Evolutionary conservation across 2,888 invertebrate species (phyloP), one percentile per base, ranked within the genome.

Genomic region (Drosophila lacicola): DNA sequence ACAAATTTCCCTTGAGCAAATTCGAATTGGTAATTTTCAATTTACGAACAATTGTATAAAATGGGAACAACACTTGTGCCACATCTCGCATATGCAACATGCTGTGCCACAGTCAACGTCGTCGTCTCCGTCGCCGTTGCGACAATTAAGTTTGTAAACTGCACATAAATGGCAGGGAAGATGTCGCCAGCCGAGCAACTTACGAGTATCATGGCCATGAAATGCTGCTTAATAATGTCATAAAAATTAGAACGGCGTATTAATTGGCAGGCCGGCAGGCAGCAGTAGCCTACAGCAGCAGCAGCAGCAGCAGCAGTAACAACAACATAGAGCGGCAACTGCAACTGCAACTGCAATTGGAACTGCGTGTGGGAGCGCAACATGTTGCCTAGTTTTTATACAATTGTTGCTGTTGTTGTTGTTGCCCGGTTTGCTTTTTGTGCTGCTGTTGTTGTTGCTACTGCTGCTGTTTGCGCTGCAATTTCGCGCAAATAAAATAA

Each of bases 241-340:
- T 86, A 86, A 86, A 86, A 86, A 86, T 86, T 86, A 86, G 86
- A 88, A 89, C 83, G 86, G 88, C 88, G 80, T 86, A 84, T 84
- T 84, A 86, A 88, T 86, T 88, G 85, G 87, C 87, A 79, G 62
- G 87, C 87, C 77, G 62, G 56, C 70, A 55, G 50, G 51, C 36
- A 45, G 63, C 57, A 44, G 65, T 45, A 17, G 70, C 14, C 9
- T 17, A 25, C 61, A 36, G 34, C 45, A 17, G 34, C 39, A 49
- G 11, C 11, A 14, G 21, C 42, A 19, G 47, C 45, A 60, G n/a
- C 47, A 44, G 33, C 34, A 25, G 33, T 25, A 34, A 33, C 34
- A 25, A 25, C 39, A 34, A 25, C 36, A 54, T 42, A 41, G 37
- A 39, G 33, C 45, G 44, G 19, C 45, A 29, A 29, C 8, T 29